Evolutionary conservation across 2,113 vertebrate species (phyloP).

Genomic region (Indri indri): DNA sequence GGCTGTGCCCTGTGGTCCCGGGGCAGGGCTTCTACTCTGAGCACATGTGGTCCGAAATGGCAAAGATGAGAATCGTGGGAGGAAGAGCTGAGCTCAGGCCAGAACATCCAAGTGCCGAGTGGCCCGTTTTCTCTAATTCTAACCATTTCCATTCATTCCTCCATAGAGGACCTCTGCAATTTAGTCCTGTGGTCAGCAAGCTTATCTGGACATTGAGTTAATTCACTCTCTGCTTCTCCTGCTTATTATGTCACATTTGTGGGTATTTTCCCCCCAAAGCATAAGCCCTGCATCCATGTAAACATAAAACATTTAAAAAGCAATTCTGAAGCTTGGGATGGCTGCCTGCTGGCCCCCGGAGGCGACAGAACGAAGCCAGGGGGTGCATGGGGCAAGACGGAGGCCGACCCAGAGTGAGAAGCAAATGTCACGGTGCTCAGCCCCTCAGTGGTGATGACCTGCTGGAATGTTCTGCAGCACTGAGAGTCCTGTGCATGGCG

Average conservation of each 20-base stretch:
- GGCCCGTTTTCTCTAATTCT: neutral
- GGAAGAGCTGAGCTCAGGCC: neutral
- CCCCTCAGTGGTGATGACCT: too few relatives aligned
- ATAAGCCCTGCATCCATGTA: neutral
- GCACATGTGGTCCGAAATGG: neutral
- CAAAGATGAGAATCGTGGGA: neutral
- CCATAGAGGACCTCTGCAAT: neutral
- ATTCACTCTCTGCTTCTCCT: conserved; percentile 17
- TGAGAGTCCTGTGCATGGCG: fast-evolving
- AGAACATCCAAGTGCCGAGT: too few relatives aligned
- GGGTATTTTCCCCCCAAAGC: neutral
- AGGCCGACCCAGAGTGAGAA: neutral
- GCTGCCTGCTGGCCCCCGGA: neutral
- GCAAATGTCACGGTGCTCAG: neutral
- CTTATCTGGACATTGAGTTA: neutral
- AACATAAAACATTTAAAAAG: conserved; percentile 33
- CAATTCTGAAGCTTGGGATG: neutral
- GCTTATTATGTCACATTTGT: neutral
- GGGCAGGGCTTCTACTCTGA: fast-evolving
- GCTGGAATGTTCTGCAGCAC: neutral
- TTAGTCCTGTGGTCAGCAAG: neutral
- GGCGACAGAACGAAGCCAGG: too few relatives aligned
- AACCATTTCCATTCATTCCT: neutral
- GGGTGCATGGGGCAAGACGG: neutral
- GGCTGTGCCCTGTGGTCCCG: fast-evolving